These are phyloP conservation scores for Cerastis rubricosa DNA, from an alignment of 2,888 invertebrate species.

Conservation along the genomic window DNA sequence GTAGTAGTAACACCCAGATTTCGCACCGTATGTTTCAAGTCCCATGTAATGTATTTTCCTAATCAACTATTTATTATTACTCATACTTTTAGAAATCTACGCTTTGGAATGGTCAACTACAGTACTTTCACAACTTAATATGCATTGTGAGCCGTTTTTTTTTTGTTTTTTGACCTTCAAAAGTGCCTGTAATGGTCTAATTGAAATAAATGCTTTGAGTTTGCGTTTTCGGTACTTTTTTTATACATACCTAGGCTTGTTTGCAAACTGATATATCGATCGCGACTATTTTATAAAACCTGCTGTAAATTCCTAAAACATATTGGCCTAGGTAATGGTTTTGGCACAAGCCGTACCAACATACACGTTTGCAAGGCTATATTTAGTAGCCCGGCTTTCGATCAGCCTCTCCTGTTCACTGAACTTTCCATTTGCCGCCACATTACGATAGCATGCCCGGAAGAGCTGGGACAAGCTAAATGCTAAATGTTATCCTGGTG, in stretches of 20 bases:
- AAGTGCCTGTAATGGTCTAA: too few species aligned
- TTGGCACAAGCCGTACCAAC: conserved; percentile 16
- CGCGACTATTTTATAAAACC: neutral
- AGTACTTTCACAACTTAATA: too few species aligned
- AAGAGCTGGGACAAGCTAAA: conserved; percentile 16
- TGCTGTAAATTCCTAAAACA: neutral
- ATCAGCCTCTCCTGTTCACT: conserved; percentile 62
- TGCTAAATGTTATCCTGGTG: conserved; percentile 10
- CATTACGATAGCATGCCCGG: conserved; percentile 64
- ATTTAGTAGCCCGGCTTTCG: conserved; percentile 23
- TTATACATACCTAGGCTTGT: too few species aligned
- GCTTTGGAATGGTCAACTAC: too few species aligned
- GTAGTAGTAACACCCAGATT: neutral
- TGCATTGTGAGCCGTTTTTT: too few species aligned
- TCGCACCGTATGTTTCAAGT: neutral
- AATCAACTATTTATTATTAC: too few species aligned
- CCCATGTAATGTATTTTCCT: too few species aligned
- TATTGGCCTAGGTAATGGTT: conserved; percentile 15
- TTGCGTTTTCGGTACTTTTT: too few species aligned
- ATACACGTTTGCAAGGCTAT: conserved; percentile 7
- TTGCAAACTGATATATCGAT: neutral
- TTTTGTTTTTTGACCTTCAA: too few species aligned
- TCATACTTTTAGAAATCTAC: too few species aligned
- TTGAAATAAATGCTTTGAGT: too few species aligned
- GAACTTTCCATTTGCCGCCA: conserved; percentile 76